These are phyloP conservation scores for Athetis lepigone DNA, from an alignment of 2,888 invertebrate genomes.

Conservation along the genomic window DNA sequence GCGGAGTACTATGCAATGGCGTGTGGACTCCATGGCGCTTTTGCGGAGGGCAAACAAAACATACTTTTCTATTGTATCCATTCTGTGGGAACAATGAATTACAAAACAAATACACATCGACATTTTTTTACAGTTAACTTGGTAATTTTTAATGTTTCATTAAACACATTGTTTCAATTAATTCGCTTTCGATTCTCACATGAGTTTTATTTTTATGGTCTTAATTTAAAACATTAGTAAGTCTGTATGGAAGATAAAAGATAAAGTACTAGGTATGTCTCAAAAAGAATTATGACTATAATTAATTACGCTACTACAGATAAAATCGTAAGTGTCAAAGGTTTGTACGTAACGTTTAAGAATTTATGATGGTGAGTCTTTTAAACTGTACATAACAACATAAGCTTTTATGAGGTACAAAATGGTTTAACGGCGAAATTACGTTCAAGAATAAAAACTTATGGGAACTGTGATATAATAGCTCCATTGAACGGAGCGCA, in stretches of 20 bases:
- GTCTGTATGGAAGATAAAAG: neutral
- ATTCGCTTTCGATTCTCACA: conserved; percentile 61
- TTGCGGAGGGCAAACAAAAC: conserved; percentile 81
- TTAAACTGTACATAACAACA: conserved; percentile 39
- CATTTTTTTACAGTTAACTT: conserved; percentile 66
- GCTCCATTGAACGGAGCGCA: conserved; percentile 74
- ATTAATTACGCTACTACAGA: conserved; percentile 10
- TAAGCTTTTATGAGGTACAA: conserved; percentile 44
- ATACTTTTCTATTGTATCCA: conserved; percentile 82
- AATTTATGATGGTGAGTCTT: conserved; percentile 29
- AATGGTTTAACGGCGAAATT: conserved; percentile 47
- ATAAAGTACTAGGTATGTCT: conserved; percentile 1
- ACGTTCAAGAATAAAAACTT: conserved; percentile 78
- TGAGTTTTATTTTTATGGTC: conserved; percentile 34
- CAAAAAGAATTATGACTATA: conserved; percentile 11
- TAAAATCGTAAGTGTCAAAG: conserved; percentile 17
- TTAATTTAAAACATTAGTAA: conserved; percentile 3
- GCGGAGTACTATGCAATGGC: conserved; percentile 69
- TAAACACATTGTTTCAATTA: conserved; percentile 57
- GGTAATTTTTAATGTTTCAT: conserved; percentile 52
- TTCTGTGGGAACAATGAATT: conserved; percentile 84
- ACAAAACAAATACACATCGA: conserved; percentile 80
- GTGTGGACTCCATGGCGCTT: conserved; percentile 68
- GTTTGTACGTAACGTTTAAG: conserved; percentile 13
- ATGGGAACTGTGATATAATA: conserved; percentile 80